Base-by-base conservation (phyloP, 2,888 invertebrate genomes). In the Suillia variegata region DNA sequence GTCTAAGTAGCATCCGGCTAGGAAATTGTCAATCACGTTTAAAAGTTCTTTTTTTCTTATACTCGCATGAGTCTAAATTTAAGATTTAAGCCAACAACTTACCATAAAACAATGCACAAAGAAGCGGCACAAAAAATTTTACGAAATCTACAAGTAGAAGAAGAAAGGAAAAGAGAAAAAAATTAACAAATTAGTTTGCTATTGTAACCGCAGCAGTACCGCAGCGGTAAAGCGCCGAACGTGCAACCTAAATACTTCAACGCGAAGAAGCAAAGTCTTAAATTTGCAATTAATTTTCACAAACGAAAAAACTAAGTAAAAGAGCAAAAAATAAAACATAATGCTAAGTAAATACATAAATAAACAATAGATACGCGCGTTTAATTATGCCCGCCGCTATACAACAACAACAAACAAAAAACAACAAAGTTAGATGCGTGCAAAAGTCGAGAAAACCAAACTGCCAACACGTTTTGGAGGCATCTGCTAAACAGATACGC, bases 21-120 rank as follows among this genome's bases (percentile, higher is more conserved):
- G 26, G 26, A 26, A 26, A 26, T 26, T 26, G 26, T 26, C 26
- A 26, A 26, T 26, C 26, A 26, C 26, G 26, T 26, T 26, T 26
- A 26, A 26, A 6, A n/a, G n/a, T n/a, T n/a, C n/a, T n/a, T n/a
- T n/a, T n/a, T n/a, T n/a, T n/a, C n/a, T n/a, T n/a, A n/a, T 10
- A 26, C 26, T 26, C 26, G 10, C 5, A 26, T 26, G 26, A 26
- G n/a, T 26, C 5, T 26, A 5, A 26, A 26, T 26, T 26, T 26
- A 26, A 26, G 26, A 6, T 26, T 26, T 26, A 26, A 26, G 26
- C 26, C 5, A 26, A 26, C 26, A 50, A 65, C 67, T 66, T 63
- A 67, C 67, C 67, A 66, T 67, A 67, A 66, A 67, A 56, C 62
- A 61, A 62, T 38, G 38, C n/a, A 26, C 26, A 26, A 26, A 15